Conservation (phyloP, 2,113 vertebrate species). For the Malurus cyaneus region DNA sequence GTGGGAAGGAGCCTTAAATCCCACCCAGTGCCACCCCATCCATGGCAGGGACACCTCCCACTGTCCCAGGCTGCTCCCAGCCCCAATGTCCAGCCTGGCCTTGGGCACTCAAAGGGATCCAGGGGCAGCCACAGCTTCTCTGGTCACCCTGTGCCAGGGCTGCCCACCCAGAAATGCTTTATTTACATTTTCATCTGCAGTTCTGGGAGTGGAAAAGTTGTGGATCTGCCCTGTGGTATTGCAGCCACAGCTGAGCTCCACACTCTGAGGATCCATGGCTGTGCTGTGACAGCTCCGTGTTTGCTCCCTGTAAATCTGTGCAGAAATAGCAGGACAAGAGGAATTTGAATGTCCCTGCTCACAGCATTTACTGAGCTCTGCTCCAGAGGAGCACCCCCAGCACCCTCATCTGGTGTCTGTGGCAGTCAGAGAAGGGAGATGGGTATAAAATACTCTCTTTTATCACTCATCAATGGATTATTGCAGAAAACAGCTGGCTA, state of each 20-base stretch:
- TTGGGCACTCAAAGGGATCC: neutral
- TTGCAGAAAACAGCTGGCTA: neutral
- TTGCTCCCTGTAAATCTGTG: accelerated
- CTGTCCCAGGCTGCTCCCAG: accelerated
- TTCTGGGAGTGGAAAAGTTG: neutral
- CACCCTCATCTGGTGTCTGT: accelerated
- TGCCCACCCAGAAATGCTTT: accelerated
- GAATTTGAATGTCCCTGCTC: neutral
- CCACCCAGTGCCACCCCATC: neutral
- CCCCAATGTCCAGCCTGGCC: neutral
- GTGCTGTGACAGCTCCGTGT: accelerated
- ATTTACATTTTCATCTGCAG: neutral
- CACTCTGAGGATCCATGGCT: accelerated
- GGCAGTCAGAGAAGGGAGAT: neutral
- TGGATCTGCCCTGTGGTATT: accelerated
- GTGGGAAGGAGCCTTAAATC: neutral
- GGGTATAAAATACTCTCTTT: neutral
- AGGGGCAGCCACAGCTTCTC: neutral
- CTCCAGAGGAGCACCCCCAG: neutral
- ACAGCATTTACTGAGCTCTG: neutral
- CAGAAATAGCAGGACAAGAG: neutral
- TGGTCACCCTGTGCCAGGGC: neutral
- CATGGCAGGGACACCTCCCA: neutral
- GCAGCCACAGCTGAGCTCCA: accelerated
- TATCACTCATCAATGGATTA: neutral